Evolutionary conservation across 2,888 invertebrate species (phyloP).

Genomic region (Drosophila phalerata): DNA sequence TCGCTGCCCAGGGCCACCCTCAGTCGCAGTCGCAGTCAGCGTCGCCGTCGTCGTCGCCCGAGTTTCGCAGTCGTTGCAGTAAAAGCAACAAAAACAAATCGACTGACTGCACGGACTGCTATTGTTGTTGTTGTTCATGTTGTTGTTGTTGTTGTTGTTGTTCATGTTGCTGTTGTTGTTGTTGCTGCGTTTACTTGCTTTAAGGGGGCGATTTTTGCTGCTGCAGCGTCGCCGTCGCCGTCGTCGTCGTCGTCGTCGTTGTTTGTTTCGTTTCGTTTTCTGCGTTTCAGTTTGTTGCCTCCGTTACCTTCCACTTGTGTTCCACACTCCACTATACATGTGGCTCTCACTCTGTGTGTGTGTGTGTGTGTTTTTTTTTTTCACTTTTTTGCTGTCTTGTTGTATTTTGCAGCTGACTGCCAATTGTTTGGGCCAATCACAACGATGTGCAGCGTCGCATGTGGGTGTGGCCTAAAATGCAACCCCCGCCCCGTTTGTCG

Average conservation of each 20-base stretch:
- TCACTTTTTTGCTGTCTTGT: conserved; percentile 55
- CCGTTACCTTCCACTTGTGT: conserved; percentile 56
- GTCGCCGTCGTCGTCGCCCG: conserved; percentile 32
- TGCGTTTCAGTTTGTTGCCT: conserved; percentile 62
- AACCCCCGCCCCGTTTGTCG: conserved; percentile 74
- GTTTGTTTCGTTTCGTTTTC: conserved; percentile 63
- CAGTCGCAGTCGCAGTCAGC: conserved; percentile 30
- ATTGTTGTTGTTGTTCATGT: conserved; percentile 29
- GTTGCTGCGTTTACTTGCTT: conserved; percentile 60
- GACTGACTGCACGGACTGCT: conserved; percentile 55
- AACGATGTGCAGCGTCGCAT: conserved; percentile 82
- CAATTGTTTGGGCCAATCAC: conserved; percentile 84
- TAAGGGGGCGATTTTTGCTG: conserved; percentile 78
- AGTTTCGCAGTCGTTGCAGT: conserved; percentile 64
- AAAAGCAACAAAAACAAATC: conserved; percentile 48
- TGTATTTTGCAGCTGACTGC: conserved; percentile 79
- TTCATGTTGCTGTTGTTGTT: conserved; percentile 36
- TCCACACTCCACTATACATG: conserved; percentile 46
- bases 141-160: conserved; percentile 45
- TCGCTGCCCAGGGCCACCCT: conserved; percentile 65
- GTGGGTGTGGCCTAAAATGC: conserved; percentile 85
- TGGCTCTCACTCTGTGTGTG: conserved; percentile 42
- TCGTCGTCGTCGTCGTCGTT: conserved; percentile 32
- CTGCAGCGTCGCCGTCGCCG: conserved; percentile 40
- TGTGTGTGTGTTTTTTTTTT: conserved; percentile 30